A percentile compares a stretch with the other conserved stretches of the same genome.
phyloP scores from a whole-genome alignment of 2,113 vertebrate species.

The Tamias sibiricus region DNA sequence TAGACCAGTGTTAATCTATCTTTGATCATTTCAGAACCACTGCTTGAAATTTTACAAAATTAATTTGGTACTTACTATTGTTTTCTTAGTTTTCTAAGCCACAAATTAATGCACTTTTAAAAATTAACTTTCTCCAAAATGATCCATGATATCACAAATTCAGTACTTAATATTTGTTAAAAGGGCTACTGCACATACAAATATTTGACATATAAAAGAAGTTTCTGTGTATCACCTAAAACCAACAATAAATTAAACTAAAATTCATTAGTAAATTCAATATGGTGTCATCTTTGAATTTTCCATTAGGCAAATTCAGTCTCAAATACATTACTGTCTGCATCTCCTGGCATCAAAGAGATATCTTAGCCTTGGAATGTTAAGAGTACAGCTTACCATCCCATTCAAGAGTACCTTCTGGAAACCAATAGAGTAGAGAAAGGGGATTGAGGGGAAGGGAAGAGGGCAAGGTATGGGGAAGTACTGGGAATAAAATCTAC shows the following conservation, averaged over 20 bases:
- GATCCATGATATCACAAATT: not conserved
- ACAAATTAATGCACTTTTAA: not conserved
- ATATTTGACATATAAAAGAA: slow-evolving; percentile 27
- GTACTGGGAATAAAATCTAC: too few relatives aligned
- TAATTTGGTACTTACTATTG: not conserved
- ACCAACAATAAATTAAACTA: not conserved
- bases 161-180: not conserved
- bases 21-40: not conserved
- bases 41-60: slow-evolving; percentile 25
- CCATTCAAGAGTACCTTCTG: not conserved
- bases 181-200: not conserved
- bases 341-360: not conserved
- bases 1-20: not conserved
- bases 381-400: not conserved
- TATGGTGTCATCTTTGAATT: not conserved
- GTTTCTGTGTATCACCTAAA: not conserved
- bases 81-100: slow-evolving; percentile 9
- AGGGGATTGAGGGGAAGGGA: too few relatives aligned
- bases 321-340: not conserved
- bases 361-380: not conserved
- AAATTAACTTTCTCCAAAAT: slow-evolving; percentile 20
- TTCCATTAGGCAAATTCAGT: not conserved
- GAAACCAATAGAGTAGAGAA: too few relatives aligned
- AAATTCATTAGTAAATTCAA: not conserved
- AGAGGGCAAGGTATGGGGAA: too few relatives aligned